These are phyloP conservation scores for Tribolium freemani DNA, from an alignment of 2,888 invertebrate species.

Conservation along the genomic window DNA sequence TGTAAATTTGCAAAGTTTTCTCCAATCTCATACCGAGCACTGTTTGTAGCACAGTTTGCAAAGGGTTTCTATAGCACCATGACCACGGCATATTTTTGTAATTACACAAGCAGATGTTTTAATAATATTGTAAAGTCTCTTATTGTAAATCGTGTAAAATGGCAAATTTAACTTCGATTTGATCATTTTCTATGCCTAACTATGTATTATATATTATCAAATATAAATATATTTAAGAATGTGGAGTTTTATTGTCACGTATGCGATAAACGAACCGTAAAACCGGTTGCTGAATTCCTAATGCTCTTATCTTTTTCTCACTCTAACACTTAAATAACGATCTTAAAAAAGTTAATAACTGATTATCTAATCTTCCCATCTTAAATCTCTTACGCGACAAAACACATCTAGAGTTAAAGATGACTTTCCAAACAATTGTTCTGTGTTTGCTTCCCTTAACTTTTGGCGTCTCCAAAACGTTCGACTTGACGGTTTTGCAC, in stretches of 20 bases:
- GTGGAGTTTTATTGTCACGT: background rate
- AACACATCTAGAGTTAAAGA: background rate
- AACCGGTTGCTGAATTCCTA: background rate
- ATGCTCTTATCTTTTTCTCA: too few relatives aligned
- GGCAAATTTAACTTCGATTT: conserved; percentile 9
- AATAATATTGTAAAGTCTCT: conserved; percentile 8
- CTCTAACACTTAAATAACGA: too few relatives aligned
- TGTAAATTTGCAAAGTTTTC: background rate
- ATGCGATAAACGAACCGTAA: background rate
- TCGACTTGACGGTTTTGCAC: conserved; percentile 16
- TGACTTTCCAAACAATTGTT: background rate
- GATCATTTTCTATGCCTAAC: conserved; percentile 33
- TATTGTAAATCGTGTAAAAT: background rate
- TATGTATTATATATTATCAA: conserved; percentile 21
- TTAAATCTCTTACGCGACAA: too few relatives aligned
- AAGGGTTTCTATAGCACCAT: conserved; percentile 19
- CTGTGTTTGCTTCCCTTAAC: background rate
- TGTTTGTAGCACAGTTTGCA: conserved; percentile 24
- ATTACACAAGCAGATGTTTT: conserved; percentile 15
- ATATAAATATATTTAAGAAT: conserved; percentile 12
- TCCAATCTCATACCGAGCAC: conserved; percentile 1
- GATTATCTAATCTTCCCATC: too few relatives aligned
- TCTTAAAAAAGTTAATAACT: too few relatives aligned
- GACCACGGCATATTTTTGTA: conserved; percentile 27
- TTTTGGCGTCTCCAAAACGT: background rate